Evolutionary conservation across 2,113 vertebrate genomes (phyloP), one percentile per base, ranked within the genome.

Genomic region (Eublepharis macularius): DNA sequence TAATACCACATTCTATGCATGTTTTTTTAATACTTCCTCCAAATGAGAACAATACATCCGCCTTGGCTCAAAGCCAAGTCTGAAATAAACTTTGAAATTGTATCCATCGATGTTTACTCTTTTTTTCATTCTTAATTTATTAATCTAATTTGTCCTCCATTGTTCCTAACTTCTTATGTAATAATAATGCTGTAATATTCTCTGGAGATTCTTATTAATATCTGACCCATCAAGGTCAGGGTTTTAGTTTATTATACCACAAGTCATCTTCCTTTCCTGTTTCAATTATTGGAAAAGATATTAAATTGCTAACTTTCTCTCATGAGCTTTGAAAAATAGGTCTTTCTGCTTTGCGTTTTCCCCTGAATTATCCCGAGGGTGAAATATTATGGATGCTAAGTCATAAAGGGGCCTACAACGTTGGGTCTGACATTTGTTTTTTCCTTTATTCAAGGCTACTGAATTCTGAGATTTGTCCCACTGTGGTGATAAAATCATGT

Each of bases 291-390:
- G 78, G 51, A 91, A 89, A 89, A 86, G 73, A 87, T 77, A 85
- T 81, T 87, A 86, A 72, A 88, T 88, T 90, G 60, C 51, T 93
- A 92, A 90, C 92, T 89, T 76, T 57, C 17, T 83, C 81, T 45
- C 83, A 17, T 5, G 45, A 57, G 39, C 81, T 43, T 85, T 85
- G 80, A 51, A 82, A 91, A 89, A 81, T 49, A 85, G 82, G 83
- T 88, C 34, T 66, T 66, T 72, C 32, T 57, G 75, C 17, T 57
- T 85, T 90, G 81, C 87, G 65, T 92, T 73, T 69, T 76, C 24
- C 39, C 4, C 2, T 2, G 47, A 9, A 49, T 76, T 26, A 65
- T 36, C 16, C 51, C 16, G 0, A 41, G 49, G 69, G 24, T 60
- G 70, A 79, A 69, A 75, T 85, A 88, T 75, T 68, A 93, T 81